Conservation (phyloP, 2,113 vertebrate genomes). For the Perognathus longimembris region DNA sequence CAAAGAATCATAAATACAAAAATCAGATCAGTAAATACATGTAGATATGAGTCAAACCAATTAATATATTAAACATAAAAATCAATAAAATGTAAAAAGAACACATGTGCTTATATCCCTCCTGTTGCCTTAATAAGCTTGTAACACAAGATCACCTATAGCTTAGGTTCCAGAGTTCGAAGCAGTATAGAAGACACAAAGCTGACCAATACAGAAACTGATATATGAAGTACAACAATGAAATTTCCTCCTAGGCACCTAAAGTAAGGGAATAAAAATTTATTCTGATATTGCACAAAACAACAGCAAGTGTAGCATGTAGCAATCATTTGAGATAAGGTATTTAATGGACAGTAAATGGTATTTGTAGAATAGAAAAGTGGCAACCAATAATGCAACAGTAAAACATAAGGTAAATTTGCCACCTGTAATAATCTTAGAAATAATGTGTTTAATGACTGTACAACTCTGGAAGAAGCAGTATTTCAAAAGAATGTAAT, state of each 20-base stretch:
- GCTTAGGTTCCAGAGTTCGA: not conserved
- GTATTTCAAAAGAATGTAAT: not conserved
- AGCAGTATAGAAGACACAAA: not conserved
- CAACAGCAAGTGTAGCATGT: not conserved
- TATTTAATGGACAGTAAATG: not conserved
- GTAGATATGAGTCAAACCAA: not conserved
- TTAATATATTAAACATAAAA: not conserved
- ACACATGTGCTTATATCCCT: not conserved
- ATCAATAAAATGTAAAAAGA: not conserved
- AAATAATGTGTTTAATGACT: not conserved
- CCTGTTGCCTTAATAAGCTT: not conserved
- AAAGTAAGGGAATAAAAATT: too few relatives aligned
- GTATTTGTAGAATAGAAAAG: not conserved
- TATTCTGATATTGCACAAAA: not conserved
- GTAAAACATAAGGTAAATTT: not conserved
- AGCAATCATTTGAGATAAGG: not conserved
- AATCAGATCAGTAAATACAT: not conserved
- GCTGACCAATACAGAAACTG: not conserved
- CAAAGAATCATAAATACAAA: not conserved
- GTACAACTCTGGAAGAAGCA: not conserved
- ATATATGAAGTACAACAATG: not conserved
- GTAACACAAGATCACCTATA: not conserved
- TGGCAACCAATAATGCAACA: not conserved
- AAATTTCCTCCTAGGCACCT: too few relatives aligned
- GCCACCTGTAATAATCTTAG: not conserved